Percentiles rank a stretch among this genome's conserved stretches.
These are phyloP conservation scores for Psilopogon haemacephalus DNA, from an alignment of 2,113 vertebrate species.

Conservation along the genomic window DNA sequence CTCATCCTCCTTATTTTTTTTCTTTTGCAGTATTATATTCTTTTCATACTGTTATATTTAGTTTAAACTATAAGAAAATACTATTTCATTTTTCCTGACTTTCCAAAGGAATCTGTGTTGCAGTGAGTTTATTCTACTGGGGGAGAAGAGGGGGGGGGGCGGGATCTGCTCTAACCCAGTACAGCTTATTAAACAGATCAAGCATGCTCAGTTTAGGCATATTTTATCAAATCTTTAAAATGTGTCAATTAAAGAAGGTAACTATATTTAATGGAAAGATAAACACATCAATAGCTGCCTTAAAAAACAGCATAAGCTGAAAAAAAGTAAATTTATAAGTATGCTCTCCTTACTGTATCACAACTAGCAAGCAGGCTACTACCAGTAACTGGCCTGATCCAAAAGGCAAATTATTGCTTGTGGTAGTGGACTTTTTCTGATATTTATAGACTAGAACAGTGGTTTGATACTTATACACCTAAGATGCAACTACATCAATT, in stretches of 20 bases:
- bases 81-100: too few species aligned
- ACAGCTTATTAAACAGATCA: not conserved
- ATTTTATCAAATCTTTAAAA: not conserved
- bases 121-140: too few species aligned
- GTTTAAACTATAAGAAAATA: too few species aligned
- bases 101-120: too few species aligned
- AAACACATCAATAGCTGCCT: not conserved
- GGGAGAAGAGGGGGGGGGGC: too few species aligned
- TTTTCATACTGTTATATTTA: too few species aligned
- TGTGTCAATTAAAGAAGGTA: not conserved
- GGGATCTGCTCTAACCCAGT: too few species aligned
- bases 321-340: not conserved
- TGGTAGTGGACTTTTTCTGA: not conserved
- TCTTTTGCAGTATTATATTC: too few species aligned
- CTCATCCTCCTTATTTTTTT: too few species aligned
- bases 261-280: not conserved
- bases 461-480: not conserved
- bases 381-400: not conserved
- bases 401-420: not conserved
- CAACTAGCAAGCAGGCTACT: not conserved
- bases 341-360: not conserved
- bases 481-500: not conserved
- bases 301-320: not conserved
- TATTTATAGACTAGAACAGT: not conserved
- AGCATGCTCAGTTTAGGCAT: not conserved